These are phyloP conservation scores for Lemur catta DNA, from an alignment of 2,797 vertebrate species.

Conservation along the genomic window DNA sequence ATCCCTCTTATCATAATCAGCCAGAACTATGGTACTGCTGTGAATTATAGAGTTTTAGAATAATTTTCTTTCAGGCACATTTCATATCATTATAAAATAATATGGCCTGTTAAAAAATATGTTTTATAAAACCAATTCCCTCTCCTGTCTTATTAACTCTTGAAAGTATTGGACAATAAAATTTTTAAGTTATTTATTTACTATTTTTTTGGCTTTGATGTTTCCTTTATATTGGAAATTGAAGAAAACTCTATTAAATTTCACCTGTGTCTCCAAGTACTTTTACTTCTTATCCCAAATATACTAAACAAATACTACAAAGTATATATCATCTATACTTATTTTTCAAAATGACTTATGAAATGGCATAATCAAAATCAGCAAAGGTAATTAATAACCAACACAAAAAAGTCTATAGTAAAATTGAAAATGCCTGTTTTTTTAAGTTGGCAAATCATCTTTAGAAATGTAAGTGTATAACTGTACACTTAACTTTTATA, in stretches of 20 bases:
- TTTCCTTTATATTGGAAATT: neutral
- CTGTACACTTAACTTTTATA: neutral
- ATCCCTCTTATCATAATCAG: slow-evolving; percentile 77
- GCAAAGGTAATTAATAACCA: neutral
- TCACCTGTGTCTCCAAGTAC: slow-evolving; percentile 19
- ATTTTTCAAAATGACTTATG: slow-evolving; percentile 25
- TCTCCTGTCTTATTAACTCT: slow-evolving; percentile 41
- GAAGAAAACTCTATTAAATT: slow-evolving; percentile 1
- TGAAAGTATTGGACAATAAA: slow-evolving; percentile 5
- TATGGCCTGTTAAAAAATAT: slow-evolving; percentile 56
- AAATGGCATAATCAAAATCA: slow-evolving; percentile 37
- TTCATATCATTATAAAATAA: slow-evolving; percentile 54
- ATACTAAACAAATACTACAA: slow-evolving; percentile 19
- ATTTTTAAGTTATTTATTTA: slow-evolving; percentile 45
- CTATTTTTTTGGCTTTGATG: slow-evolving; percentile 19
- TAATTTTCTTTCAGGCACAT: slow-evolving; percentile 63
- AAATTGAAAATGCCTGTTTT: slow-evolving; percentile 26
- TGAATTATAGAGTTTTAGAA: slow-evolving; percentile 49
- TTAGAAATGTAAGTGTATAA: neutral
- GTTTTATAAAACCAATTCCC: slow-evolving; percentile 34
- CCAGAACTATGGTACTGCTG: slow-evolving; percentile 67
- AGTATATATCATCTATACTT: neutral
- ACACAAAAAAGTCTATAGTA: neutral
- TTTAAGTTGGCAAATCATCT: slow-evolving; percentile 3
- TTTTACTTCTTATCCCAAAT: slow-evolving; percentile 21